Percentiles rank a stretch among this genome's conserved stretches.
These are phyloP conservation scores for Alces alces DNA, from an alignment of 2,113 vertebrate species.

Conservation along the genomic window DNA sequence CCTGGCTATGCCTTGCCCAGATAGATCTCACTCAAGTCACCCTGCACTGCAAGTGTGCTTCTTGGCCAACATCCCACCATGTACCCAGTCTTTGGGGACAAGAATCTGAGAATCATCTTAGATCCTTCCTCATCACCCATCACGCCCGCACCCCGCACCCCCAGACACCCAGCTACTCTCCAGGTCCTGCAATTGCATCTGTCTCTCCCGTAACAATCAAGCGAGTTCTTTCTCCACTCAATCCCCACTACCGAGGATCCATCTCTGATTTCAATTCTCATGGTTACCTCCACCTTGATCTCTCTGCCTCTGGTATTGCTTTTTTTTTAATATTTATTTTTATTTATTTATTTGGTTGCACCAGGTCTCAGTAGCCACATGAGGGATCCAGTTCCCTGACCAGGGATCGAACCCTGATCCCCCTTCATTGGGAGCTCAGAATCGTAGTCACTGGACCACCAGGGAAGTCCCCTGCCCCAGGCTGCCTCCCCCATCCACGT, in stretches of 20 bases:
- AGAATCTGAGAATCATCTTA: not conserved
- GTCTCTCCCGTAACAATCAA: not conserved
- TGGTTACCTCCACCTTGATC: not conserved
- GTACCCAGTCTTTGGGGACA: not conserved
- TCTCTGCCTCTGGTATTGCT: not conserved
- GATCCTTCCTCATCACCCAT: not conserved
- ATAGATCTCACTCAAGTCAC: not conserved
- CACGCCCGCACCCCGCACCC: fast-evolving
- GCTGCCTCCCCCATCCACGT: no score
- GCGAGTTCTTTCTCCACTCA: not conserved
- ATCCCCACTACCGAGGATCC: fast-evolving
- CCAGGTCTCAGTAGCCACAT: not conserved
- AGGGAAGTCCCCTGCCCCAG: not conserved
- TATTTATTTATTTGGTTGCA: not conserved
- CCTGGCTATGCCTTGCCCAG: not conserved
- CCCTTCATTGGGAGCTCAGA: not conserved
- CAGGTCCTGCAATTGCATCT: not conserved
- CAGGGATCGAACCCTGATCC: not conserved
- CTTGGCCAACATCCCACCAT: not conserved
- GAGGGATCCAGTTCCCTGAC: not conserved
- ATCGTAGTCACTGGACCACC: not conserved
- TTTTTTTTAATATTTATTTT: not conserved
- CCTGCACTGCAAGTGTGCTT: fast-evolving
- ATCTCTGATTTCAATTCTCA: fast-evolving
- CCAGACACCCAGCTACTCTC: not conserved